Conservation (phyloP, 2,888 invertebrate species). For the Netelia fuscicornis region DNA sequence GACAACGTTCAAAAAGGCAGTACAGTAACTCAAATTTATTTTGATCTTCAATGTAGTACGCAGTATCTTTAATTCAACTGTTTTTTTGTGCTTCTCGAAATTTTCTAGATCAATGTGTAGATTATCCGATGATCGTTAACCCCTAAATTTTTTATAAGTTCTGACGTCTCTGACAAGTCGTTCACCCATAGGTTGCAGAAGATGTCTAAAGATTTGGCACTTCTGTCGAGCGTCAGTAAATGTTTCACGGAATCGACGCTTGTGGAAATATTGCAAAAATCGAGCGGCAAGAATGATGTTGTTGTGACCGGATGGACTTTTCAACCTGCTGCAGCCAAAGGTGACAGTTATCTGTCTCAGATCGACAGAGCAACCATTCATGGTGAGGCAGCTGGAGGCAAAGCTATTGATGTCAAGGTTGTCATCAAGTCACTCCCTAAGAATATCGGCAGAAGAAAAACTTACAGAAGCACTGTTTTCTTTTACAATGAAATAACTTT, state of each 20-base stretch:
- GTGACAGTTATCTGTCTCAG: conserved; percentile 90
- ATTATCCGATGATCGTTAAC: no score
- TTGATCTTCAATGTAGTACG: no score
- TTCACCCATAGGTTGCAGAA: conserved; percentile 1
- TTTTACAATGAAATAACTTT: conserved; percentile 90
- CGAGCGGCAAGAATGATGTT: conserved; percentile 78
- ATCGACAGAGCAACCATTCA: conserved; percentile 87
- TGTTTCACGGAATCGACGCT: conserved; percentile 84
- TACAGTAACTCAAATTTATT: no score
- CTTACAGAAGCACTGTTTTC: conserved; percentile 89
- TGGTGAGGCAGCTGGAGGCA: conserved; percentile 82
- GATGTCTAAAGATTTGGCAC: conserved; percentile 61
- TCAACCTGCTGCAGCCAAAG: conserved; percentile 86
- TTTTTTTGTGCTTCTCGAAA: no score
- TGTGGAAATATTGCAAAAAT: conserved; percentile 82
- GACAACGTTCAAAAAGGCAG: no score
- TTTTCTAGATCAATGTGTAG: no score
- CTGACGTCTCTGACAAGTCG: neutral
- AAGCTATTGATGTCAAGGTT: conserved; percentile 85
- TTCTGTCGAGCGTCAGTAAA: conserved; percentile 74
- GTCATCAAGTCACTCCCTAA: conserved; percentile 89
- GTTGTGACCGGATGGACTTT: conserved; percentile 84
- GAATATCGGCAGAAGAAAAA: conserved; percentile 87
- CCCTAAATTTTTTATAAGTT: no score
- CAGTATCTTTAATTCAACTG: no score